Evolutionary conservation across 2,113 vertebrate genomes (phyloP).

Genomic region (Cinclus cinclus): DNA sequence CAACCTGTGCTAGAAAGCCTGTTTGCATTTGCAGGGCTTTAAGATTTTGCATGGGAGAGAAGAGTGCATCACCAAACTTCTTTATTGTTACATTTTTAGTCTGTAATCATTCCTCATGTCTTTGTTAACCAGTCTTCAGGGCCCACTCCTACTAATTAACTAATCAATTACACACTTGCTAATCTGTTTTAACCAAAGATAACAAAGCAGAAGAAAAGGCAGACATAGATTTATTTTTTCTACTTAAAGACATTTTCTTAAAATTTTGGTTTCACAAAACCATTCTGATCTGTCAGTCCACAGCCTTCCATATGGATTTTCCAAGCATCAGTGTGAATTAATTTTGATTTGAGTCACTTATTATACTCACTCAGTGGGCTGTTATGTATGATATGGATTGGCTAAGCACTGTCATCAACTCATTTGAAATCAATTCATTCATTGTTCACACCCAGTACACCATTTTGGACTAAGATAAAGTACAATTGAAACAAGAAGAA

Average conservation of each 20-base stretch:
- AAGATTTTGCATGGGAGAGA: not conserved
- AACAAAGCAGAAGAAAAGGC: not conserved
- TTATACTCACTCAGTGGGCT: not conserved
- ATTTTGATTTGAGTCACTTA: conserved; percentile 11
- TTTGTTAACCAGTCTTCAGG: not conserved
- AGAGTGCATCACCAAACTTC: not conserved
- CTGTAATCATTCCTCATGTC: not conserved
- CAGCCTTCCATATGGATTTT: not conserved
- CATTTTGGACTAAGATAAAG: not conserved
- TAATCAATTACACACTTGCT: conserved; percentile 1
- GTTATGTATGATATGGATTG: not conserved
- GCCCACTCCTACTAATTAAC: conserved; percentile 13
- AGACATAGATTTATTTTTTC: not conserved
- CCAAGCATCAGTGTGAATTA: not conserved
- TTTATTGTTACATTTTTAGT: not conserved
- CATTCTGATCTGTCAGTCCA: not conserved
- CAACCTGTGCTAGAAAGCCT: not conserved
- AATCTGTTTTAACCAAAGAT: conserved; percentile 16
- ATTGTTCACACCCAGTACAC: conserved; percentile 10
- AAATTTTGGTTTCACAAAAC: not conserved
- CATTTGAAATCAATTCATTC: conserved; percentile 45
- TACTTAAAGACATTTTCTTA: not conserved
- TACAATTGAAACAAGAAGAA: not conserved
- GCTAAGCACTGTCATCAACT: not conserved
- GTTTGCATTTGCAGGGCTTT: not conserved